phyloP scores from a whole-genome alignment of 64 coral and sea anemone genomes.

The Pocillopora verrucosa region DNA sequence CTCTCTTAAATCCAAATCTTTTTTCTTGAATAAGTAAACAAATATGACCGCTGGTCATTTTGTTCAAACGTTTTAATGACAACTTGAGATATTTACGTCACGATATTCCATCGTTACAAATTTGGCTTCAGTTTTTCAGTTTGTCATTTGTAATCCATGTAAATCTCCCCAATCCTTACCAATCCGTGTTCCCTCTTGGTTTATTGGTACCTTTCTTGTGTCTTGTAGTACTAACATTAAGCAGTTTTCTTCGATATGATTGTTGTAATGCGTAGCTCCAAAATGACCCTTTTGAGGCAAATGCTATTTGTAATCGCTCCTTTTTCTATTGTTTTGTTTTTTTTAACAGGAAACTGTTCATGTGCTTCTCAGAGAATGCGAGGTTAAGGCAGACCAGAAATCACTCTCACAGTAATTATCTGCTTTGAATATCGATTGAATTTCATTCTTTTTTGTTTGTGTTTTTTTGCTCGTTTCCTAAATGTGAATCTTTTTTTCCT shows the following conservation, averaged over 20 bases:
- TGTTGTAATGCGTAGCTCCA: no score
- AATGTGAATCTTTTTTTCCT: background rate
- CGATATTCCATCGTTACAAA: background rate
- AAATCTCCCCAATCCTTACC: no score
- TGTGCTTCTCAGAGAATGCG: constrained; percentile 87
- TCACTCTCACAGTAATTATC: constrained; percentile 54
- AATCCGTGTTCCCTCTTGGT: no score
- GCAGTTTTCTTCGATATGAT: no score
- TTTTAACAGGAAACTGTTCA: constrained; percentile 77
- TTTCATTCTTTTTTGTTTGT: background rate
- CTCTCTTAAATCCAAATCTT: no score
- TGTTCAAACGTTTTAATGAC: no score
- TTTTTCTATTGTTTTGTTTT: background rate
- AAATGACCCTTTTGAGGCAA: background rate
- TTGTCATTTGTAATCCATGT: background rate
- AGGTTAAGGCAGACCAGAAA: constrained; percentile 77
- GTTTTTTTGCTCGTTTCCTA: background rate
- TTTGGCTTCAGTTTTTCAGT: background rate
- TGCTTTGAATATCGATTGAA: background rate
- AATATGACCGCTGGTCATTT: no score
- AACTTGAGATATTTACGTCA: background rate
- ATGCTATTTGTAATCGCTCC: background rate
- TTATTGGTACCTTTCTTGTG: no score
- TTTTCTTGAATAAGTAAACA: no score
- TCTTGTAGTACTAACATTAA: no score